Base-by-base conservation (phyloP, 1,140 invertebrate genomes). In the Adoxophyes honmai region DNA sequence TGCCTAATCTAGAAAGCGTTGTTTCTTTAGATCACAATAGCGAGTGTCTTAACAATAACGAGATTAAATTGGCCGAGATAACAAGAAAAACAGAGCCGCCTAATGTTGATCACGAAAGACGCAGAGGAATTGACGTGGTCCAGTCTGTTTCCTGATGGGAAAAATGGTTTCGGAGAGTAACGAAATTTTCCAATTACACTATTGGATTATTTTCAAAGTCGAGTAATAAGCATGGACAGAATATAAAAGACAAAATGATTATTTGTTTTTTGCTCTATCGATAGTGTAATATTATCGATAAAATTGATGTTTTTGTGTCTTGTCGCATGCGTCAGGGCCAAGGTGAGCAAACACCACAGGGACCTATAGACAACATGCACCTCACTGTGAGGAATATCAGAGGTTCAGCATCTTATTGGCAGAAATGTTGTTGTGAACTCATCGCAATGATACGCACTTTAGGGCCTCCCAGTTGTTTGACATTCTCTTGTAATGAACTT, bases 401-500 rank as follows among this genome's bases (percentile, higher is more conserved):
- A 56, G 59, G 59, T 1, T 52, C 59, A 16, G 34, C 18, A 1
- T 21, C 55, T 4, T 62, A 62, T 48, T 62, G 55, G 60, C 21
- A 42, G 9, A 42, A 28, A n/a, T 11, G n/a, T 10, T 44, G 34
- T 4, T 48, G 39, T 3, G 51, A 62, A 33, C 37, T 62, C 1
- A 52, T 62, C 28, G 60, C 60, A 7, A 55, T 55, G 52, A 42
- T 62, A 21, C 13, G 33, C 10, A 21, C 2, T 36, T 15, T 62
- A n/a, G 60, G 60, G 13, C 35, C 48, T 28, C 60, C 60, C 2
- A 57, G 37, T 11, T 62, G 15, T 54, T 13, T 56, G 11, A 62
- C 60, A 6, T 62, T 62, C 5, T 38, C 34, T 13, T 62, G 60
- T 15, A 62, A 62, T 36, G 59, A 57, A 35, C 15, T 61, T 15